A percentile compares a stretch with the other conserved stretches of the same genome.
phyloP scores from a whole-genome alignment of 2,113 vertebrate species.

The Meles meles region DNA sequence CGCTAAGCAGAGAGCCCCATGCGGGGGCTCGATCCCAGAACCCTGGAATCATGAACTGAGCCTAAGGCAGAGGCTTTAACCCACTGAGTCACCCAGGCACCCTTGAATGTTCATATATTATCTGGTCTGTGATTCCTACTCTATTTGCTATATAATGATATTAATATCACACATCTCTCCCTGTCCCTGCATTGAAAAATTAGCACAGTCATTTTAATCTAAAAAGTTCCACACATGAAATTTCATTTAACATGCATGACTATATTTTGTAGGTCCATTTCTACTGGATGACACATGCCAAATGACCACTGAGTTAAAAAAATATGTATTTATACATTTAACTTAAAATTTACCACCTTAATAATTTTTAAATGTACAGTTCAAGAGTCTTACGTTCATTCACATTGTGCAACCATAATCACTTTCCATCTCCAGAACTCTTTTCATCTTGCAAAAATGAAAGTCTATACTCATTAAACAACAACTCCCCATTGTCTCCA shows the following conservation, averaged over 20 bases:
- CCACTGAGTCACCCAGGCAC: no score
- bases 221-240: neutral
- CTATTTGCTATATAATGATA: neutral
- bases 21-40: no score
- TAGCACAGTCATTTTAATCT: conserved; percentile 29
- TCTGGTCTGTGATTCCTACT: neutral
- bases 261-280: neutral
- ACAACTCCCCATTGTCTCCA: neutral
- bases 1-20: no score
- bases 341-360: neutral
- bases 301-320: neutral
- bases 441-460: conserved; percentile 9
- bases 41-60: no score
- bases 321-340: neutral
- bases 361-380: neutral
- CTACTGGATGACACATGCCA: neutral
- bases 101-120: neutral
- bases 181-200: conserved; percentile 19
- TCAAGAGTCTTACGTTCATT: neutral
- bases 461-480: neutral
- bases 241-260: neutral
- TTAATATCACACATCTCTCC: neutral
- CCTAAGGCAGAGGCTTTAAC: no score
- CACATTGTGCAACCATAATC: neutral
- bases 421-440: neutral